phyloP scores from a whole-genome alignment of 2,113 vertebrate genomes.

The Labeo rohita region DNA sequence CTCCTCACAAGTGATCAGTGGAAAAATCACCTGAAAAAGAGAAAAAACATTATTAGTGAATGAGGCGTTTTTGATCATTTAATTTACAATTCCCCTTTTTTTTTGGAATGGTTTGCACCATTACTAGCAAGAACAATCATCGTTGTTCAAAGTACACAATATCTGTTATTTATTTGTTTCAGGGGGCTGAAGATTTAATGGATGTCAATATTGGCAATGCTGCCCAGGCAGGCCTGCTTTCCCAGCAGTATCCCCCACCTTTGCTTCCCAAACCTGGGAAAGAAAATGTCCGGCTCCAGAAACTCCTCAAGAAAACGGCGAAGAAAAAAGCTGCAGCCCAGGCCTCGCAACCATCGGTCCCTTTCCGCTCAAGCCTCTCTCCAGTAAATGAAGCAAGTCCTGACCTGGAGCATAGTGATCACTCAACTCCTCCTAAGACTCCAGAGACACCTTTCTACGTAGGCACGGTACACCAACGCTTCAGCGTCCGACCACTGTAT shows the following conservation, averaged over 20 bases:
- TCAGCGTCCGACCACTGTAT: slow-evolving; percentile 68
- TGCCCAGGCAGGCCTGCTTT: slow-evolving; percentile 64
- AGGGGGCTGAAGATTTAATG: slow-evolving; percentile 80
- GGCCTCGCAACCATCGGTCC: slow-evolving; percentile 58
- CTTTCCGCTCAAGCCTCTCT: slow-evolving; percentile 87
- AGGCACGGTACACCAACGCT: slow-evolving; percentile 53
- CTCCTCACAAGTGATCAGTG: slow-evolving; percentile 67
- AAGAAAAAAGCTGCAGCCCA: slow-evolving; percentile 75
- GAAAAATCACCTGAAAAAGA: slow-evolving; percentile 64
- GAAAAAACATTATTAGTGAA: slow-evolving; percentile 17
- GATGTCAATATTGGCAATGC: slow-evolving; percentile 71
- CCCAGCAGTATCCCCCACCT: slow-evolving; percentile 80
- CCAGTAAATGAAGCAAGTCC: slow-evolving; percentile 91
- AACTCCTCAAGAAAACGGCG: slow-evolving; percentile 84
- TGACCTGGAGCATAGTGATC: slow-evolving; percentile 81
- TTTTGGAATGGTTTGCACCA: not conserved
- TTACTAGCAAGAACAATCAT: not conserved
- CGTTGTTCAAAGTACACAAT: not conserved
- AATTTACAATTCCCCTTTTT: not conserved
- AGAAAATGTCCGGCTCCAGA: slow-evolving; percentile 87
- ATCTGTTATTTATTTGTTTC: slow-evolving; percentile 55
- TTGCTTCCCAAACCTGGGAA: slow-evolving; percentile 89
- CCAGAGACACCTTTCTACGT: slow-evolving; percentile 55
- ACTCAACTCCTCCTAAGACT: slow-evolving; percentile 65
- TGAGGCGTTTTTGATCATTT: not conserved